Conservation (phyloP, 1,140 invertebrate genomes). For the Drosophila auraria region DNA sequence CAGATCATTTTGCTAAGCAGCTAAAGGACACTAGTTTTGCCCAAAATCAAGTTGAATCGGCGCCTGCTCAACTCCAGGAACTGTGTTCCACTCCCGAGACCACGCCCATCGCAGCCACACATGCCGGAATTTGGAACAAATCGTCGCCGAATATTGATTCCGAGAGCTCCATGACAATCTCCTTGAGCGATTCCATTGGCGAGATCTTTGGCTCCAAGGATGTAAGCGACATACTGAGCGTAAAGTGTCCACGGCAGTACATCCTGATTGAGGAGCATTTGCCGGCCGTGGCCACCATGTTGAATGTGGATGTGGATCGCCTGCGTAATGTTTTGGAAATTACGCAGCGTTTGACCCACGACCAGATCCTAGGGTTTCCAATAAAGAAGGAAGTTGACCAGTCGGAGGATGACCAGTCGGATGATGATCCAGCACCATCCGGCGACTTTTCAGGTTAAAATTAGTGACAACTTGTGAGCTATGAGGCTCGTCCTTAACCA, state of each 20-base stretch:
- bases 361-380: conserved; percentile 38
- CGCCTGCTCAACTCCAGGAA: background rate
- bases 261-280: conserved; percentile 54
- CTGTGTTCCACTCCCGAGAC: conserved; percentile 16
- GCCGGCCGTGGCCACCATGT: conserved; percentile 58
- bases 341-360: conserved; percentile 40
- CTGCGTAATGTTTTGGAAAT: conserved; percentile 48
- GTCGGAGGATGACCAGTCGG: background rate
- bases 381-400: background rate
- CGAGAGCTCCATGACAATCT: conserved; percentile 39
- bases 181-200: conserved; percentile 59
- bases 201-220: conserved; percentile 66
- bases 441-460: background rate
- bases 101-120: background rate
- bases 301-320: conserved; percentile 49
- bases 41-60: background rate
- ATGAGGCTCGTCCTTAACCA: background rate
- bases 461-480: no score
- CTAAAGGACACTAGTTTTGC: conserved; percentile 1
- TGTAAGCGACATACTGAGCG: conserved; percentile 35
- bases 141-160: conserved; percentile 20
- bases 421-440: background rate
- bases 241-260: conserved; percentile 43
- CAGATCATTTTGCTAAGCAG: conserved; percentile 63
- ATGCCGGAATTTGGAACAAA: background rate